Base-by-base conservation (phyloP, 2,888 invertebrate genomes). In the Hypena proboscidalis region DNA sequence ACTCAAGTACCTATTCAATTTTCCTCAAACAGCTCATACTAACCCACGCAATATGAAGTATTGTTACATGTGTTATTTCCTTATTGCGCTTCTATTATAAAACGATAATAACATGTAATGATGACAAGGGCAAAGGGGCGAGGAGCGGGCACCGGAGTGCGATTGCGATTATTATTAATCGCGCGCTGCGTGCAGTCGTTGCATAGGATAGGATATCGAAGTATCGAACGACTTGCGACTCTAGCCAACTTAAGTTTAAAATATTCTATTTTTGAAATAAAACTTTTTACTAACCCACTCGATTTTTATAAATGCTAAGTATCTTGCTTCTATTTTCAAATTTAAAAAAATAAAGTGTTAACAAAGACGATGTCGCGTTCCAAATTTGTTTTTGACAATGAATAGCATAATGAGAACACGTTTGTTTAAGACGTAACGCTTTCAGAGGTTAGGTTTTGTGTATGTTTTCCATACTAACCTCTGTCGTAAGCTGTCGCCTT, bases 401-500 rank as follows among this genome's bases (percentile, higher is more conserved):
- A 8, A n/a, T 29, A 17, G 30, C 29, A 23, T 21, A 9, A 10
- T 11, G n/a, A 8, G 8, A 9, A 14, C 14, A 22, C 1, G 13
- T 25, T 2, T 31, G 11, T 23, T 13, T n/a, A 21, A 27, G 15
- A 29, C 14, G 42, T 60, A 45, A 58, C 42, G 11, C 3, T 32
- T 34, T 41, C 53, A 51, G 55, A 55, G 47, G 45, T 50, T 50
- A 46, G 47, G 48, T 38, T n/a, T 52, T 33, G 34, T 36, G 29
- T 44, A 38, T 44, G 23, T 39, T 26, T 31, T 44, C 32, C 43
- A 44, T 41, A 54, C 66, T 56, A 67, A 90, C 90, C 88, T 82
- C 80, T 74, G 43, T 90, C 89, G 48, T 90, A 90, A 7, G 82
- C 81, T 1, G 79, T 80, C 8, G 89, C 85, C 62, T 88, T 89